Percentiles rank a stretch among this genome's conserved stretches.
Evolutionary conservation across 2,797 vertebrate species (phyloP).

Genomic region (Kryptolebias ocellatus): DNA sequence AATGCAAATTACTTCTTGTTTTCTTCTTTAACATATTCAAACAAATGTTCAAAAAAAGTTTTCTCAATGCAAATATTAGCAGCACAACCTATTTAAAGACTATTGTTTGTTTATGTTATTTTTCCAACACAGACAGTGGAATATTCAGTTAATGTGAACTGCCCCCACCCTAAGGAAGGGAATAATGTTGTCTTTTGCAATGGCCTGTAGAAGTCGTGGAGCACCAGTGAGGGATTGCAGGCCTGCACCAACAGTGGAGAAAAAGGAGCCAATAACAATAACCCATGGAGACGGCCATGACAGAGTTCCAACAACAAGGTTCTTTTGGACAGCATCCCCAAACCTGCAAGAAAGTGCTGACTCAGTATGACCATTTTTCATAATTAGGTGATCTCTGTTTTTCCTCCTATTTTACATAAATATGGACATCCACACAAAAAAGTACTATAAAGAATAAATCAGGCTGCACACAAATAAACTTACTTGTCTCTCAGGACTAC

Average conservation of each 20-base stretch:
- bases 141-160: neutral
- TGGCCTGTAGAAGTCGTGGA: constrained; percentile 93
- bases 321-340: constrained; percentile 90
- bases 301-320: constrained; percentile 93
- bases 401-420: neutral
- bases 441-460: neutral
- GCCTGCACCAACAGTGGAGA: constrained; percentile 95
- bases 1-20: constrained; percentile 49
- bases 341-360: constrained; percentile 80
- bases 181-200: constrained; percentile 98
- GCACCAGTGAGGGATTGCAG: constrained; percentile 96
- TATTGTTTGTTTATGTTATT: neutral
- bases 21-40: constrained; percentile 31
- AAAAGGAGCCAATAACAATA: constrained; percentile 97
- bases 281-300: constrained; percentile 98
- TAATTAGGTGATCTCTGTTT: neutral
- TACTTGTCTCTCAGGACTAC: constrained; percentile 97
- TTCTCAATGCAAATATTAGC: constrained; percentile 11
- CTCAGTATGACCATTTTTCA: constrained; percentile 2
- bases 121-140: neutral
- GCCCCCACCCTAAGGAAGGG: constrained; percentile 92
- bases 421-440: neutral
- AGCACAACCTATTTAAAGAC: neutral
- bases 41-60: constrained; percentile 19
- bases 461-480: constrained; percentile 49